Conservation (phyloP, 2,888 invertebrate genomes). For the Lepidocyrtinus sp. region DNA sequence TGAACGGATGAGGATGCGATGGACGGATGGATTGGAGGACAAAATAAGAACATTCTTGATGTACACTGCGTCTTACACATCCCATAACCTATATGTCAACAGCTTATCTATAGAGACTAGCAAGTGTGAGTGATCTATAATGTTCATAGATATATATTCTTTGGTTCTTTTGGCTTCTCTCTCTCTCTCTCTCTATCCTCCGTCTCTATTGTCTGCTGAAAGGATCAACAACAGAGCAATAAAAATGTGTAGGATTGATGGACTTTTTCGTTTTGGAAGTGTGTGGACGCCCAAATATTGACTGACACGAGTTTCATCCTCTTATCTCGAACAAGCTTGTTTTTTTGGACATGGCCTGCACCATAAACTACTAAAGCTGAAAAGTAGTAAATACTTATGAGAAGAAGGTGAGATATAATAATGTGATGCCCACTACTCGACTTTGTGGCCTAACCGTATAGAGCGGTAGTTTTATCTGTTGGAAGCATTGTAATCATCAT, state of each 20-base stretch:
- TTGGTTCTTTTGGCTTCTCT: constrained; percentile 37
- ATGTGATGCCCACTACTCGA: too few species aligned
- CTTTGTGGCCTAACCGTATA: too few species aligned
- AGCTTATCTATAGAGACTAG: too few species aligned
- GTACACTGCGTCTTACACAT: too few species aligned
- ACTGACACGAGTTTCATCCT: constrained; percentile 60
- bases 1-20: too few species aligned
- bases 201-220: constrained; percentile 44
- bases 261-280: constrained; percentile 49
- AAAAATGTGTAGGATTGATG: constrained; percentile 60
- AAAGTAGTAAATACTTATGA: too few species aligned
- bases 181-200: constrained; percentile 28
- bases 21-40: constrained; percentile 21
- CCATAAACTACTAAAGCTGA: constrained; percentile 19
- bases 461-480: too few species aligned
- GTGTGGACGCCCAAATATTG: constrained; percentile 60
- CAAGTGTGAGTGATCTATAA: background rate
- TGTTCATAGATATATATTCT: background rate
- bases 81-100: too few species aligned
- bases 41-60: too few species aligned
- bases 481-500: too few species aligned
- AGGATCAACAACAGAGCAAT: constrained; percentile 60
- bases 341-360: constrained; percentile 43
- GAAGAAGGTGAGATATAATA: too few species aligned
- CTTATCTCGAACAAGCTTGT: constrained; percentile 57